Conservation (phyloP, 2,888 invertebrate species). For the Ormyrus labotus region DNA sequence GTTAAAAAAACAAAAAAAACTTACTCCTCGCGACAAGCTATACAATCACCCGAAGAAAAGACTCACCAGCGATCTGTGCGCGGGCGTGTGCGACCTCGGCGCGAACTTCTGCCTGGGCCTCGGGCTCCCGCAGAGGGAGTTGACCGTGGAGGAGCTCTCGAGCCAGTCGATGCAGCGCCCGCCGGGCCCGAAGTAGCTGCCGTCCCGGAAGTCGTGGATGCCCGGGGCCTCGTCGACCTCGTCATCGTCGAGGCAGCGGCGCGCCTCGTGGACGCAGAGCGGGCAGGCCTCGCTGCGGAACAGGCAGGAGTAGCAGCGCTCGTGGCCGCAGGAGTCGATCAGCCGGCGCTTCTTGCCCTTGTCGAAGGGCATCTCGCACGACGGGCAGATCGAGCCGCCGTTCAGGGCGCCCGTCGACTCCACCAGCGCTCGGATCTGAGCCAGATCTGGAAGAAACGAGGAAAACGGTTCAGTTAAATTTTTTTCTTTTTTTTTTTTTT, state of each 20-base stretch:
- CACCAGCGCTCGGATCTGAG: conserved; percentile 87
- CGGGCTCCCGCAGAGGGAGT: conserved; percentile 72
- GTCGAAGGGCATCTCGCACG: conserved; percentile 95
- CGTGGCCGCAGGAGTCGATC: conserved; percentile 97
- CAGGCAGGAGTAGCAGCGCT: conserved; percentile 96
- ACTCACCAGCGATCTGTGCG: conserved; percentile 75
- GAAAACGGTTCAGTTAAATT: background rate
- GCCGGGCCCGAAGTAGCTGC: conserved; percentile 51
- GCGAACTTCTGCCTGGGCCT: conserved; percentile 67
- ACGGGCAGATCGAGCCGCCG: conserved; percentile 81
- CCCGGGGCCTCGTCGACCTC: conserved; percentile 56
- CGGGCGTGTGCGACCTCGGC: conserved; percentile 58
- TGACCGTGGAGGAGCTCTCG: conserved; percentile 71
- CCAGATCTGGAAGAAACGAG: conserved; percentile 82
- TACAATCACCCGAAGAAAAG: background rate
- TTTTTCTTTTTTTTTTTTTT: background rate
- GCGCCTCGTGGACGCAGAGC: conserved; percentile 80
- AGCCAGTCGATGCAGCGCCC: conserved; percentile 67
- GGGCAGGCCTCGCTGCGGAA: conserved; percentile 95
- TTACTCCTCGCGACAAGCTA: too few relatives aligned
- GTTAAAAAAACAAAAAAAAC: background rate
- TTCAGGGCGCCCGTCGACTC: conserved; percentile 83
- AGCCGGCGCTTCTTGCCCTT: conserved; percentile 96
- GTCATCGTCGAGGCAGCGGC: conserved; percentile 64
- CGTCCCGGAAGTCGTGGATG: conserved; percentile 42